These are phyloP conservation scores for Carabus problematicus DNA, from an alignment of 2,888 invertebrate species.

Conservation along the genomic window DNA sequence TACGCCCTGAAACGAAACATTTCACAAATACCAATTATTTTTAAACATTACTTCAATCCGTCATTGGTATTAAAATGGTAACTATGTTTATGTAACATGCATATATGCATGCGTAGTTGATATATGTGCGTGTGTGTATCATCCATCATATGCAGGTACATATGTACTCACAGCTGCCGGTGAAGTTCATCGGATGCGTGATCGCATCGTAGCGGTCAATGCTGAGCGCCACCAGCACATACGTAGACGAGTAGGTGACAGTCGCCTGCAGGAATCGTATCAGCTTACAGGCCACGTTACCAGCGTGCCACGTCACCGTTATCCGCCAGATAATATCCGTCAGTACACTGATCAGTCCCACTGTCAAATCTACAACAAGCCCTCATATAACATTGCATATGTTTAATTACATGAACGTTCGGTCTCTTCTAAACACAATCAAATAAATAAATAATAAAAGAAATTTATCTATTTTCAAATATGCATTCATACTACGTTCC, in stretches of 20 bases:
- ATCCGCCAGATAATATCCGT: slow-evolving; percentile 91
- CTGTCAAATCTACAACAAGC: slow-evolving; percentile 82
- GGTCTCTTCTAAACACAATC: slow-evolving; percentile 13
- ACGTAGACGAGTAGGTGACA: slow-evolving; percentile 91
- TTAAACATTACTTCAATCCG: background rate
- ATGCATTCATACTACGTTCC: no score
- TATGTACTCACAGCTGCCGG: slow-evolving; percentile 85
- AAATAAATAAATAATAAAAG: background rate
- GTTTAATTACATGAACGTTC: no score
- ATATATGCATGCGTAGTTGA: background rate
- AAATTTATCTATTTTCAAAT: no score
- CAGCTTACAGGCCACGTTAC: slow-evolving; percentile 86
- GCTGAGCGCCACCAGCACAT: slow-evolving; percentile 89
- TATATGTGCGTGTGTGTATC: background rate
- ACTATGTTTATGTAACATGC: background rate
- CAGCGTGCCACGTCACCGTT: slow-evolving; percentile 88
- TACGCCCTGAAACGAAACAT: slow-evolving; percentile 70
- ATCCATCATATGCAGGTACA: background rate
- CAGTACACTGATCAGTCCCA: slow-evolving; percentile 86
- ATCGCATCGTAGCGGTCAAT: slow-evolving; percentile 94
- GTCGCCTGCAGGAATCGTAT: slow-evolving; percentile 85
- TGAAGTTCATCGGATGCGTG: slow-evolving; percentile 94
- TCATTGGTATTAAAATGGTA: no score
- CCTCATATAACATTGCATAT: no score
- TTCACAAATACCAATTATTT: background rate